Base-by-base conservation (phyloP, 2,888 invertebrate genomes). In the Carcina quercana region DNA sequence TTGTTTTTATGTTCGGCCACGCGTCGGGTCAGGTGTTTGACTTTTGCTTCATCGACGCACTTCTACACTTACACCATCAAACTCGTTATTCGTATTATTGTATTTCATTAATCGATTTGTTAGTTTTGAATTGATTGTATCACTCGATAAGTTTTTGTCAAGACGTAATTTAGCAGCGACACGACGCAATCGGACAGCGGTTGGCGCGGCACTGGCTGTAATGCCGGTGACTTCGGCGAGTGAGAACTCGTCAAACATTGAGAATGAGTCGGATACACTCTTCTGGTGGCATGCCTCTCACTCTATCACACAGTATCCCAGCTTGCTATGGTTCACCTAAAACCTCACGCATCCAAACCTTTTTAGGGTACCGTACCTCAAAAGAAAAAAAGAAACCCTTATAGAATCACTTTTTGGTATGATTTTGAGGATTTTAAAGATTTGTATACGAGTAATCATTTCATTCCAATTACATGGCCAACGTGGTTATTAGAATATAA, bases 181-280 rank as follows among this genome's bases (percentile, higher is more conserved):
- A 67, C 78, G 52, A 45, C 56, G 59, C 52, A 45, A 56, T 47
- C 48, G 47, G 56, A 57, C 59, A 54, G 58, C 69, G 64, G 65
- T 59, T 61, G 57, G 68, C 78, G 76, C 80, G 74, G 69, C 58
- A 80, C 79, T 78, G 68, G 48, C 44, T n/a, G n/a, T n/a, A n/a
- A n/a, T n/a, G n/a, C n/a, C n/a, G n/a, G n/a, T n/a, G 35, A 27
- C 13, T 28, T n/a, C n/a, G 38, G 25, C 30, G 28, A 38, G 49
- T 47, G 64, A 65, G 65, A 60, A 66, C 67, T 69, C 60, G n/a
- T n/a, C n/a, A n/a, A n/a, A n/a, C n/a, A n/a, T n/a, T n/a, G 66
- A 68, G 66, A 67, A 60, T 67, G 67, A 60, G 63, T 64, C 50
- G 61, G n/a, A n/a, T n/a, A n/a, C n/a, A 50, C 51, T 55, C 53